Evolutionary conservation across 2,888 invertebrate genomes (phyloP).

Genomic region (Diarsia dahlii): DNA sequence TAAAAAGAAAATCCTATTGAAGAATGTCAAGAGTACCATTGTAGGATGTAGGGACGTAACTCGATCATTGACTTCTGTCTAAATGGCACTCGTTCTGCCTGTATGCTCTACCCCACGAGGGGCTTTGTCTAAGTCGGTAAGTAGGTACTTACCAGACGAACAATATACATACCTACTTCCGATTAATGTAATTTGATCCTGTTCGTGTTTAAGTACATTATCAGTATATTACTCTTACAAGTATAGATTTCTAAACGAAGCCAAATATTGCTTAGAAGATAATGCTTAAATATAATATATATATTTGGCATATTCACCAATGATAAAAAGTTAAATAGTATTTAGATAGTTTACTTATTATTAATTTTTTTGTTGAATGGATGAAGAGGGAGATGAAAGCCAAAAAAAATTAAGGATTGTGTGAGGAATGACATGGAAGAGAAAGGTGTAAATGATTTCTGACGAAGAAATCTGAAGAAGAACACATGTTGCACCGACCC

Average conservation of each 20-base stretch:
- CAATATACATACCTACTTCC: constrained; percentile 11
- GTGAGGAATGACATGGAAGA: no score
- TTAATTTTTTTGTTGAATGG: no score
- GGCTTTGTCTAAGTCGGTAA: constrained; percentile 18
- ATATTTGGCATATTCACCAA: not conserved
- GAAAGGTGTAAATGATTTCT: no score
- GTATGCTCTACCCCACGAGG: constrained; percentile 9
- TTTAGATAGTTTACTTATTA: not conserved
- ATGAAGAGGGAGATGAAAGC: no score
- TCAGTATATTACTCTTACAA: not conserved
- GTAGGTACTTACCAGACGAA: constrained; percentile 12
- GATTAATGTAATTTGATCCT: constrained; percentile 22
- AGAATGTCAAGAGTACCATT: constrained; percentile 2
- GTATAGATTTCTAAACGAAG: not conserved
- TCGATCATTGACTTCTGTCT: constrained; percentile 34
- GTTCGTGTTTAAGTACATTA: not conserved
- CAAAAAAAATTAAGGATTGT: no score
- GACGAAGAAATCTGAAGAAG: no score
- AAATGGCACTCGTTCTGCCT: constrained; percentile 35
- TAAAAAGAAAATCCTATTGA: not conserved
- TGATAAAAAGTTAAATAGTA: not conserved
- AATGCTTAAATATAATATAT: no score
- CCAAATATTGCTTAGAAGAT: not conserved
- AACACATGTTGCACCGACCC: no score
- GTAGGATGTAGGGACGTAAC: not conserved